phyloP scores from a whole-genome alignment of 2,113 vertebrate species.

The Cathartes aura region DNA sequence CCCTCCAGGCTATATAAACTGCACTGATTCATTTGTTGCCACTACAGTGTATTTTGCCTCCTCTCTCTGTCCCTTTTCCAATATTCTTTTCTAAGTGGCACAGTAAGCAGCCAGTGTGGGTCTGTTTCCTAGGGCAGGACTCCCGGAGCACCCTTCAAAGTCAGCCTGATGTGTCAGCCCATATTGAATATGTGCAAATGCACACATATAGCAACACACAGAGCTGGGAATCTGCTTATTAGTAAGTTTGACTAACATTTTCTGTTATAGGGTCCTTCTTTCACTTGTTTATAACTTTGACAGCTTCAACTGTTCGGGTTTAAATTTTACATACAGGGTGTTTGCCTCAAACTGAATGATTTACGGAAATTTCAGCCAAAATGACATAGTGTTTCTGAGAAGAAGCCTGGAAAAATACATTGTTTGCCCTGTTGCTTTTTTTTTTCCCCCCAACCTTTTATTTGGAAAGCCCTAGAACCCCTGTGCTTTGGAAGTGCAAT shows the following conservation, averaged over 20 bases:
- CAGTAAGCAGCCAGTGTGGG: neutral
- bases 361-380: neutral
- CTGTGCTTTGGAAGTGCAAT: conserved; percentile 52
- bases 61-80: neutral
- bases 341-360: conserved; percentile 3
- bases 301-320: neutral
- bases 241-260: neutral
- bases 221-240: neutral
- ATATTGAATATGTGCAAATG: neutral
- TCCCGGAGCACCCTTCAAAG: neutral
- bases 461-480: conserved; percentile 39
- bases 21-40: neutral
- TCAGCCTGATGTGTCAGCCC: neutral
- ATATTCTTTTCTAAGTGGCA: neutral
- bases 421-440: neutral
- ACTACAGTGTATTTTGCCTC: neutral
- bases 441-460: conserved; percentile 22
- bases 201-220: neutral
- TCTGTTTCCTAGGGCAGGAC: neutral
- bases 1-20: neutral
- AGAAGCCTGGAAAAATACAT: conserved; percentile 51
- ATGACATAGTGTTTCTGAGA: conserved; percentile 35
- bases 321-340: neutral
- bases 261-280: neutral
- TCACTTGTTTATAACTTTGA: neutral